phyloP scores from a whole-genome alignment of 2,797 vertebrate species.

The Forpus xanthops region DNA sequence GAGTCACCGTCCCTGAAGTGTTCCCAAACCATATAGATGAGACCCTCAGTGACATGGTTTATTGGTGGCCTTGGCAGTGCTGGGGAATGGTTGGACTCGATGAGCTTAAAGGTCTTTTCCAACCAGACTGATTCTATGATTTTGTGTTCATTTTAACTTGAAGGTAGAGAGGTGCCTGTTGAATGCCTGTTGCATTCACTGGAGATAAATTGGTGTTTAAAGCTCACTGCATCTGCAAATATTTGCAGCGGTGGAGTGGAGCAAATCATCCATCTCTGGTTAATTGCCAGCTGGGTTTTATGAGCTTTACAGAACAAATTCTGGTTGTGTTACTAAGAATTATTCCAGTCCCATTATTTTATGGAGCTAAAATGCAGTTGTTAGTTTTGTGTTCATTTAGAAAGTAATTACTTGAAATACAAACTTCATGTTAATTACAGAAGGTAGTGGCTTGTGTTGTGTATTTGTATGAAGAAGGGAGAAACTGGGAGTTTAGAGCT shows the following conservation, averaged over 20 bases:
- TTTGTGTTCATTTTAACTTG: not conserved
- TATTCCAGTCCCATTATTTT: not conserved
- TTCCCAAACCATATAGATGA: not conserved
- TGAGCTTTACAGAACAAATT: not conserved
- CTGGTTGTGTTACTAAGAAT: not conserved
- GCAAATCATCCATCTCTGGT: not conserved
- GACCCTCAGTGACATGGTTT: not conserved
- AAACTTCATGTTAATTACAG: not conserved
- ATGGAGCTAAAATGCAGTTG: not conserved
- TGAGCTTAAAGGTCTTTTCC: not conserved
- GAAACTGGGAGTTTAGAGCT: not conserved
- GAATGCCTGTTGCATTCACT: not conserved
- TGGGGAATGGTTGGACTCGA: not conserved
- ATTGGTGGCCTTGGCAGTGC: not conserved
- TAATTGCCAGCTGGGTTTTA: slow-evolving; percentile 4
- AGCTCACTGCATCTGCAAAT: not conserved
- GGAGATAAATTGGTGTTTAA: not conserved
- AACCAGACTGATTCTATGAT: not conserved
- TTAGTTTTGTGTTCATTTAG: not conserved
- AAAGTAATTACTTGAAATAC: not conserved
- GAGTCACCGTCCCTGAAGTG: not conserved
- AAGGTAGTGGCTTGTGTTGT: not conserved
- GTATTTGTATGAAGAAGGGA: not conserved
- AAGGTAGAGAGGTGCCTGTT: not conserved
- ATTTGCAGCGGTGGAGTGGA: not conserved